Evolutionary conservation across 2,797 vertebrate species (phyloP).

Genomic region (Xenops minutus): DNA sequence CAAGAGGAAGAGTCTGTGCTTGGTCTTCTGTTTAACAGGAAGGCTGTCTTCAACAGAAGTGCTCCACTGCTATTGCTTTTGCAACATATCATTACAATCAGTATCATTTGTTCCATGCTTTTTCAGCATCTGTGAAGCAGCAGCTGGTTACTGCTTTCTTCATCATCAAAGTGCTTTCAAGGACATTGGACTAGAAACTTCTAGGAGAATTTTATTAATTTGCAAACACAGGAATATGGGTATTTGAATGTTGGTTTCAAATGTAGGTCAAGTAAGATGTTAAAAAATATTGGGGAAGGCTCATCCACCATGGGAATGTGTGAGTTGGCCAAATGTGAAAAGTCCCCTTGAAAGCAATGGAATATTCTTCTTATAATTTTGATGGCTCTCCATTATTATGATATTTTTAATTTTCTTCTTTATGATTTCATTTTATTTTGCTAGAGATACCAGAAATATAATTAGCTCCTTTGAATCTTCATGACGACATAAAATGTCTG

Average conservation of each 20-base stretch:
- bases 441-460: neutral
- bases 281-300: neutral
- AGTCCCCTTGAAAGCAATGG: neutral
- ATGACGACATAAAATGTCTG: neutral
- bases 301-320: neutral
- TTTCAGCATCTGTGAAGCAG: constrained; percentile 76
- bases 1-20: constrained; percentile 62
- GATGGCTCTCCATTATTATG: neutral
- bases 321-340: neutral
- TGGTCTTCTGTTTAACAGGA: constrained; percentile 66
- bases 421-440: neutral
- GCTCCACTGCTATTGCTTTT: constrained; percentile 57
- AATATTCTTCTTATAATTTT: neutral
- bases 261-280: constrained; percentile 56
- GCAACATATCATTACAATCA: constrained; percentile 81
- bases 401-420: neutral
- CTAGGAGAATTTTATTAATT: constrained; percentile 67
- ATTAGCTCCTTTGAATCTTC: neutral
- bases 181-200: constrained; percentile 74
- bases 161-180: constrained; percentile 79
- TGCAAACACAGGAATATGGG: constrained; percentile 47
- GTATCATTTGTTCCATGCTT: constrained; percentile 71
- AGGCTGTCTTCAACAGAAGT: constrained; percentile 59
- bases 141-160: constrained; percentile 77
- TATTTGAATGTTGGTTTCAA: constrained; percentile 24